Conservation (phyloP, 1,140 invertebrate genomes). For the Episyrphus balteatus region DNA sequence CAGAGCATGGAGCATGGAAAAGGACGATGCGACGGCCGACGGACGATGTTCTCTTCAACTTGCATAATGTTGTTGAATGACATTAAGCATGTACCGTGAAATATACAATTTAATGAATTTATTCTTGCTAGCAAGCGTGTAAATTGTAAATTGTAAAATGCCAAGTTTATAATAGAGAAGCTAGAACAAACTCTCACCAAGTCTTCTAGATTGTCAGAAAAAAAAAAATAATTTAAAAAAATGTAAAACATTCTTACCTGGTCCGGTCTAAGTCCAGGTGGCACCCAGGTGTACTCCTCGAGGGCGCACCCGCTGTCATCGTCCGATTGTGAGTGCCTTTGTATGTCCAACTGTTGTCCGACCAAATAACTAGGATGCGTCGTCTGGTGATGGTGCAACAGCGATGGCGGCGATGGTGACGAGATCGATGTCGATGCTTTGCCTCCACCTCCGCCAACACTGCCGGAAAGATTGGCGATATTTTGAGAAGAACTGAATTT, state of each 20-base stretch:
- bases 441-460: no score
- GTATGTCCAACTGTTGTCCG: conserved; percentile 52
- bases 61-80: no score
- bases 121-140: no score
- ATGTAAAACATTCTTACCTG: conserved; percentile 59
- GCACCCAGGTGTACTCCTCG: conserved; percentile 97
- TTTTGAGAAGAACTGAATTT: neutral
- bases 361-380: conserved; percentile 38
- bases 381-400: conserved; percentile 30
- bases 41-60: no score
- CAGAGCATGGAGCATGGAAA: no score
- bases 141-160: no score
- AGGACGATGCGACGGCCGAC: no score
- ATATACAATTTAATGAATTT: no score
- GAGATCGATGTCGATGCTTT: conserved; percentile 28
- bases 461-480: conserved; percentile 3
- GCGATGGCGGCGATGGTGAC: conserved; percentile 36
- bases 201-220: neutral
- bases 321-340: conserved; percentile 86
- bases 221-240: no score
- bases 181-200: neutral
- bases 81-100: no score
- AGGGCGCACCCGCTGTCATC: conserved; percentile 94
- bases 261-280: conserved; percentile 86
- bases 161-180: no score